phyloP scores from a whole-genome alignment of 2,113 vertebrate species.

The Apodemus speciosus region DNA sequence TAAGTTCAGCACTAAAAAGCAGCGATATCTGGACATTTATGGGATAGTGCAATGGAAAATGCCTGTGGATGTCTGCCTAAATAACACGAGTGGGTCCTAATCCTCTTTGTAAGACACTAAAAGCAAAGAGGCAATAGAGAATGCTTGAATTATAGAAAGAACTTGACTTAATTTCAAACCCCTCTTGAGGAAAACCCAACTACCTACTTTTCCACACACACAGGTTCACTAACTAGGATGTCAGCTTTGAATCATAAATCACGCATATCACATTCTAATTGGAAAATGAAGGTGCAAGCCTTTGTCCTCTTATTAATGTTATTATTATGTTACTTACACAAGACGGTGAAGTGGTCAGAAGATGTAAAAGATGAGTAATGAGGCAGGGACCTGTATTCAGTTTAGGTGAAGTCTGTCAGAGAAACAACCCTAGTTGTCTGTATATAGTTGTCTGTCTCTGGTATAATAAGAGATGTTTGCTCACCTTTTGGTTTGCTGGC shows the following conservation, averaged over 20 bases:
- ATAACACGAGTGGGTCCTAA: not conserved
- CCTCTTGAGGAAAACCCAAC: not conserved
- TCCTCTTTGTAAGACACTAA: not conserved
- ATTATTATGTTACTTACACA: not conserved
- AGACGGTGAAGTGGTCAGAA: not conserved
- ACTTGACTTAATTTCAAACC: not conserved
- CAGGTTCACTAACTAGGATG: not conserved
- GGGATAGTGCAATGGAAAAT: not conserved
- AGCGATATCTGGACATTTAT: not conserved
- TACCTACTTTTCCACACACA: not conserved
- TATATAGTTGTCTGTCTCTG: not conserved
- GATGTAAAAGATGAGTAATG: not conserved
- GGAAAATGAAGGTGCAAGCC: not conserved
- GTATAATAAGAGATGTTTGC: not conserved
- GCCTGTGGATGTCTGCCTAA: not conserved
- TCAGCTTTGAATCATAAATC: not conserved
- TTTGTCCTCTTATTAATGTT: not conserved
- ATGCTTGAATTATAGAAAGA: constrained; percentile 15
- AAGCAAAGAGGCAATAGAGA: not conserved
- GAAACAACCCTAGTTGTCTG: not conserved
- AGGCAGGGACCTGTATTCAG: not conserved
- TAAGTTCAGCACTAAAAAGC: not conserved
- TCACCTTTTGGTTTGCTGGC: not conserved
- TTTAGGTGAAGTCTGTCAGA: not conserved
- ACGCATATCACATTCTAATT: not conserved